Base-by-base conservation (phyloP, 2,113 vertebrate species). In the Peromyscus maniculatus region DNA sequence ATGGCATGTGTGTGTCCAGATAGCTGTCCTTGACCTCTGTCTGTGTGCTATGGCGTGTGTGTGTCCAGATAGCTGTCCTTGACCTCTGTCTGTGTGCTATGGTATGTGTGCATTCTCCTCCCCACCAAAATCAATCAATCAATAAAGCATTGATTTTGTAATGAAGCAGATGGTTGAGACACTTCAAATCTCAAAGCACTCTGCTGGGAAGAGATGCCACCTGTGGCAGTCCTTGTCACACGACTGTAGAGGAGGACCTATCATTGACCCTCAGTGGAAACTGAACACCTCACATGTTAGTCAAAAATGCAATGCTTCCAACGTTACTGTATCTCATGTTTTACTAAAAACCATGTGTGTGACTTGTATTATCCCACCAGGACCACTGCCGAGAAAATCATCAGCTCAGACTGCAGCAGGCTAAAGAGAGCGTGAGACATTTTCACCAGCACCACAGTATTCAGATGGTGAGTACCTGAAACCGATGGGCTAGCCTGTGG, bases 341-440 rank as follows among this genome's bases (percentile, higher is more conserved):
- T 87, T 22, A 62, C 4, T 93, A 55, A 82, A 82, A 92, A 84
- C 15, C 62, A 36, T 3, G 16, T 64, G 13, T 16, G 28, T 95
- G 94, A 90, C 93, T 95, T 96, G 3, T 98, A 31, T 84, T 98
- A 31, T 98, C 97, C 89, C 98, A 97, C 79, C 95, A 99, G 99
- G 99, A 99, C 90, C 99, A 99, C 0, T 99, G 99, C 98, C 98
- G 99, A 94, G 99, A 99, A 9, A 99, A 98, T 62, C 98, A 98
- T 10, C 99, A 97, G 75, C 98, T 99, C 97, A 99, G 99, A 91
- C 91, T 99, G 62, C 98, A 98, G 0, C 97, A 98, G 87, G 99
- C 98, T 31, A 95, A 99, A 75, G 98, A 99, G 93, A 99, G 96
- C 83, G 96, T 97, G 3, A 94, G 95, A 4, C 97, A 97, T 69